Base-by-base conservation (phyloP, 1,140 invertebrate species). In the Trachymyrmex cornetzi region DNA sequence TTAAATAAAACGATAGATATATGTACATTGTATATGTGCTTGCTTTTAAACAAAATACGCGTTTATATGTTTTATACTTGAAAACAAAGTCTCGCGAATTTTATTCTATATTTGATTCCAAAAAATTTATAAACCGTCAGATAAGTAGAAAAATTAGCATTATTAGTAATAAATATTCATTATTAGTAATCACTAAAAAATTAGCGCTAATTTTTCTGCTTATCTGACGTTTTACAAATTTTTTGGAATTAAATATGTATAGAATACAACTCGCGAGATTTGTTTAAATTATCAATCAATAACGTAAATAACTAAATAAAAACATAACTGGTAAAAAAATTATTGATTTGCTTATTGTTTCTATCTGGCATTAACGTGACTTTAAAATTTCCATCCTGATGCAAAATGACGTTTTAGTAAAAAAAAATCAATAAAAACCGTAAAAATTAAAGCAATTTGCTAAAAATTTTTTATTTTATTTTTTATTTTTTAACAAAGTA, bases 1-100 rank as follows among this genome's bases (percentile, higher is more conserved):
- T 16, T 77, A 48, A 79, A 50, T 64, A 79, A 48, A 63, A 27
- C 3, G 44, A 24, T 34, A 79, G 6, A 30, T n/a, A 24, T 79
- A 27, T 7, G 34, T 34, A 79, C 2, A 67, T 66, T 7, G 34
- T 34, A 79, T 1, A 67, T 66, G 2, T 53, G 53, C 9, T 53
- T 53, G 5, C 19, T 38, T 63, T 44, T 30, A 63, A 77, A 61
- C 16, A 50, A 19, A 30, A 53, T 55, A 64, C 16, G 7, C 19
- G 3, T 38, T 24, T 53, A 38, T 44, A 48, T 30, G 48, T 55
- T 38, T 69, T 34, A n/a, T 9, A 61, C 5, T 75, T 34, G 11
- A 6, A 75, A 61, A 7, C 3, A 61, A 74, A 19, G 30, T 34
- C n/a, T 34, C 1, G 38, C 12, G 3, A 30, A 12, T 74, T 74